Evolutionary conservation across 2,888 invertebrate species (phyloP), one percentile per base, ranked within the genome.

Genomic region (Cistogaster globosa): DNA sequence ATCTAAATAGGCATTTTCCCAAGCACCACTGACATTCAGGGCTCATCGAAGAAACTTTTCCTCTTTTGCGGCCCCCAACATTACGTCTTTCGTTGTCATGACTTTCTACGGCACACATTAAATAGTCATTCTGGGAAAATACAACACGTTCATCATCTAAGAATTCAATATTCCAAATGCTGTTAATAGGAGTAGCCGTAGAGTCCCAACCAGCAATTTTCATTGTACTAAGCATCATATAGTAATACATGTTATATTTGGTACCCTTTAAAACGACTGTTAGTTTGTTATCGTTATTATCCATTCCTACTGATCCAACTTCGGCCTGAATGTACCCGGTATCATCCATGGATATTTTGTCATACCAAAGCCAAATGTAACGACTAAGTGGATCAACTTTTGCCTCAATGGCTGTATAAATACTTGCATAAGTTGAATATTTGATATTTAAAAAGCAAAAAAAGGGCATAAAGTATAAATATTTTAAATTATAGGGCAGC

Each of bases 311-410:
- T 12, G 72, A 72, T 0, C 12, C 18, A 8, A 68, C 14, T 20
- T 71, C 55, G 14, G 72, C 77, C 42, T 42, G 57, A 9, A 81
- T 62, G n/a, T 32, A 74, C 5, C 81, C 81, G 0, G 77, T 84
- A 45, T 68, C 68, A 16, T 84, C 84, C 67, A 84, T 84, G 0
- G 67, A 67, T 9, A 36, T 81, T 4, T 32, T 81, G 14, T 76
- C 67, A 45, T 18, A 22, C 84, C 84, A 84, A 14, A 77, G 22
- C 84, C 84, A 84, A n/a, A 84, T 68, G 5, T 81, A 74, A 1
- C 81, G 77, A 38, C 81, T 84, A 0, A 38, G 14, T 1, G 68
- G 18, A 65, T 84, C 72, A 1, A 77, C 60, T 74, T 84, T 84
- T 14, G 53, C 26, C 2, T 67, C 48, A 62, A 81, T 45, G 4